These are phyloP conservation scores for Lampris incognitus DNA, from an alignment of 2,113 vertebrate genomes.

Conservation along the genomic window DNA sequence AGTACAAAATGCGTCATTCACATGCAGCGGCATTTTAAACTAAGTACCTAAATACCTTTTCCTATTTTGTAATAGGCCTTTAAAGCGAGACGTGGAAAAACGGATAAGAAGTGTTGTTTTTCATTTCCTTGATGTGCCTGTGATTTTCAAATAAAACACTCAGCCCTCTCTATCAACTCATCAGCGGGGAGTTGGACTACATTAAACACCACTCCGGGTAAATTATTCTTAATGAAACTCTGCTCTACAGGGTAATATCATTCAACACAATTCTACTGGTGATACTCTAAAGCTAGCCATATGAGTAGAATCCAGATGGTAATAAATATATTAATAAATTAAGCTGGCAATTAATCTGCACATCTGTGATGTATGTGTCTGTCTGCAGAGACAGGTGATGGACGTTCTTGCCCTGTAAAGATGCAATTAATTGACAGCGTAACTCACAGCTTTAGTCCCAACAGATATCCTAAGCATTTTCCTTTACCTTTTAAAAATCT, in stretches of 20 bases:
- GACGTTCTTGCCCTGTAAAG: slow-evolving; percentile 31
- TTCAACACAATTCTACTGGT: slow-evolving; percentile 35
- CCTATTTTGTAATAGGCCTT: slow-evolving; percentile 16
- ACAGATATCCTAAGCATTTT: too few relatives aligned
- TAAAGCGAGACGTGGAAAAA: slow-evolving; percentile 27
- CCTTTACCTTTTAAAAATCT: too few relatives aligned
- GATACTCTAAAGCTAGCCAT: slow-evolving; percentile 19
- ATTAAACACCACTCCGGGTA: slow-evolving; percentile 40
- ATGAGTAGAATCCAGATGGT: slow-evolving; percentile 50
- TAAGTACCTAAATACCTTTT: neutral
- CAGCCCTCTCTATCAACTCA: too few relatives aligned
- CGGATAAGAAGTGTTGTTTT: slow-evolving; percentile 21
- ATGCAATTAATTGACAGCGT: slow-evolving; percentile 13
- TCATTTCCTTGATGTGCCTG: slow-evolving; percentile 36
- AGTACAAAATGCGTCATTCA: neutral
- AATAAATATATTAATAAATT: slow-evolving; percentile 52
- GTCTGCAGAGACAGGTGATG: neutral
- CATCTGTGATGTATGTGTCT: too few relatives aligned
- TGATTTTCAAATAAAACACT: slow-evolving; percentile 37
- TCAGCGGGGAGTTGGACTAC: slow-evolving; percentile 7
- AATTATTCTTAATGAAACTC: slow-evolving; percentile 58
- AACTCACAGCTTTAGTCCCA: too few relatives aligned
- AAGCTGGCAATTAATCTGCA: neutral
- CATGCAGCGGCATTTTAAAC: neutral
- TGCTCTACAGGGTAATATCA: slow-evolving; percentile 59